Evolutionary conservation across 2,888 invertebrate genomes (phyloP).

Genomic region (Stenchaetothrips biformis): DNA sequence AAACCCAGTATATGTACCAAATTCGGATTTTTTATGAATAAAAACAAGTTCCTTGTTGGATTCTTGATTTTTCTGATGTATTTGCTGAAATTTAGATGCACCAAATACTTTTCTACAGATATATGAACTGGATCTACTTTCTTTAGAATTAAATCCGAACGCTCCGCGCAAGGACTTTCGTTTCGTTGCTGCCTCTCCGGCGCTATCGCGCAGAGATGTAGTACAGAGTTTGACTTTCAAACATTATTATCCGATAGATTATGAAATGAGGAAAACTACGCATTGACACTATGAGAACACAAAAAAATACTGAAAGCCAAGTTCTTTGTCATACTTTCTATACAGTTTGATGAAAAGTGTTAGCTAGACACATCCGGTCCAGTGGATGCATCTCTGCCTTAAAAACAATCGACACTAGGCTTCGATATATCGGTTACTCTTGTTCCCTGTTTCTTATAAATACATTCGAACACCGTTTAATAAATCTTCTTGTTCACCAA

Average conservation of each 20-base stretch:
- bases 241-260: neutral
- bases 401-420: too few species aligned
- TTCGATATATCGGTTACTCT: too few species aligned
- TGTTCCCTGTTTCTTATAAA: too few species aligned
- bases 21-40: constrained; percentile 26
- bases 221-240: neutral
- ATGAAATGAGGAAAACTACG: neutral
- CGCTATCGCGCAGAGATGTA: neutral
- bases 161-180: constrained; percentile 2
- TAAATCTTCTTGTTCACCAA: too few species aligned
- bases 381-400: too few species aligned
- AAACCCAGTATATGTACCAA: constrained; percentile 25
- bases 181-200: neutral
- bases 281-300: too few species aligned
- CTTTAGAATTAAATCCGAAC: constrained; percentile 1
- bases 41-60: neutral
- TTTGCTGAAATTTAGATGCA: too few species aligned
- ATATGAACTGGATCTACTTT: constrained; percentile 5
- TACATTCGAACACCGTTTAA: too few species aligned
- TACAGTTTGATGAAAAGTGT: too few species aligned
- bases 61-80: neutral
- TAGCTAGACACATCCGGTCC: too few species aligned
- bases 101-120: neutral
- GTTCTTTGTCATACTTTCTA: too few species aligned
- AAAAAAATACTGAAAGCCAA: neutral